Evolutionary conservation across 2,797 vertebrate species (phyloP).

Genomic region (Carduelis carduelis): DNA sequence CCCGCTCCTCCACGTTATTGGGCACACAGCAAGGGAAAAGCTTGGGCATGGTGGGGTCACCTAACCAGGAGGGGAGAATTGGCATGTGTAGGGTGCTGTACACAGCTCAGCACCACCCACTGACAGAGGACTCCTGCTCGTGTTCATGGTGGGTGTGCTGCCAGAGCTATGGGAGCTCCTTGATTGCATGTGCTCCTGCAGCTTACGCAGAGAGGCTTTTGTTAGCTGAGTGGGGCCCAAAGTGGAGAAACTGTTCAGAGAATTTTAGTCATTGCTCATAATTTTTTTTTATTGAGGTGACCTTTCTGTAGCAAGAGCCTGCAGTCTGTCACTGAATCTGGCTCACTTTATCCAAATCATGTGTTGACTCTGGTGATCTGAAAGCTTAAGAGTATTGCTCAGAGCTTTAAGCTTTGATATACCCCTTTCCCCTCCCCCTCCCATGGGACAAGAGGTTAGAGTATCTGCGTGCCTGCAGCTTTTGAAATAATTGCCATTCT

Average conservation of each 20-base stretch:
- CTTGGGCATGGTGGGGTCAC: background rate
- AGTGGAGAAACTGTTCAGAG: slow-evolving; percentile 13
- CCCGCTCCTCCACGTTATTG: background rate
- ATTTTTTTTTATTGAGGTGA: slow-evolving; percentile 15
- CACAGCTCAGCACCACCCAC: rapidly evolving
- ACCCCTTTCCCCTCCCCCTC: background rate
- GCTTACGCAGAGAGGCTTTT: background rate
- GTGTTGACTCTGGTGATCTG: background rate
- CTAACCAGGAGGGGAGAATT: background rate
- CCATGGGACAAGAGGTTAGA: background rate
- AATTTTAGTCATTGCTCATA: slow-evolving; percentile 43
- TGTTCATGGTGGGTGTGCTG: background rate
- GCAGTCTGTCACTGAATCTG: slow-evolving; percentile 28
- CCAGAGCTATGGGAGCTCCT: background rate
- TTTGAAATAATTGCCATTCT: slow-evolving; percentile 20
- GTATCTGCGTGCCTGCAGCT: background rate
- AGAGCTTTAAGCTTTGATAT: slow-evolving; percentile 10
- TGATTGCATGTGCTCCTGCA: background rate
- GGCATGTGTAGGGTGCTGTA: rapidly evolving
- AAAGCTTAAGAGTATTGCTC: background rate
- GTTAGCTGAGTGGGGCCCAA: background rate
- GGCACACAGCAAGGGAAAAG: background rate
- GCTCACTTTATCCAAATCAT: background rate
- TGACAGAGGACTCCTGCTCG: background rate
- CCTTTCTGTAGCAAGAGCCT: background rate